Percentiles rank a stretch among this genome's conserved stretches.
phyloP scores from a whole-genome alignment of 2,888 invertebrate genomes.

The Xestia rhomboidea region DNA sequence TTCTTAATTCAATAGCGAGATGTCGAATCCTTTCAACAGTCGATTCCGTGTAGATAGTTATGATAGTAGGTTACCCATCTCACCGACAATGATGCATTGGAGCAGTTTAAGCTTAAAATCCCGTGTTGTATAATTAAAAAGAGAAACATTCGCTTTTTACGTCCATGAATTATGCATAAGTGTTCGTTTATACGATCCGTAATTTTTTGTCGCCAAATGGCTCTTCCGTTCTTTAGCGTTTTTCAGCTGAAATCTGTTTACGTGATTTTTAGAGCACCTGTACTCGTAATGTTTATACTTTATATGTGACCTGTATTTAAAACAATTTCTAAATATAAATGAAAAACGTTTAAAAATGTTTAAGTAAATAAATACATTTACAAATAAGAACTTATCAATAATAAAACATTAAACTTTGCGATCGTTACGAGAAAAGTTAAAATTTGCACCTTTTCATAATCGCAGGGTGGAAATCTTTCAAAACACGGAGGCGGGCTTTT shows the following conservation, averaged over 20 bases:
- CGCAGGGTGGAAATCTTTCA: constrained; percentile 98
- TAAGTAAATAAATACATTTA: neutral
- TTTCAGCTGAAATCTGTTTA: constrained; percentile 74
- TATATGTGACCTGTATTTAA: constrained; percentile 51
- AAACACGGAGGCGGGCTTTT: constrained; percentile 99
- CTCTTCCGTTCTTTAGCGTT: constrained; percentile 78
- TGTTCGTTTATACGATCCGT: constrained; percentile 88
- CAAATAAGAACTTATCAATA: neutral
- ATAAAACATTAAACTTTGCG: constrained; percentile 14
- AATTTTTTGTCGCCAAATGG: constrained; percentile 86
- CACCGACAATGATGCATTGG: constrained; percentile 78
- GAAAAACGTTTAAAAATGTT: neutral
- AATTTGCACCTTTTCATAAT: constrained; percentile 23
- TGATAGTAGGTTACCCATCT: constrained; percentile 40
- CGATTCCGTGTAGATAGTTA: constrained; percentile 1
- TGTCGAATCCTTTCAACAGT: constrained; percentile 1
- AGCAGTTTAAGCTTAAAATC: constrained; percentile 86
- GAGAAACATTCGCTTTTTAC: constrained; percentile 89
- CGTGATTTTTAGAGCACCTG: constrained; percentile 64
- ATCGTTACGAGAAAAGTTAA: constrained; percentile 3
- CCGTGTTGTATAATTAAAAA: constrained; percentile 90
- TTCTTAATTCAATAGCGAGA: constrained; percentile 31
- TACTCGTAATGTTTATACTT: constrained; percentile 64
- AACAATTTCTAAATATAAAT: neutral
- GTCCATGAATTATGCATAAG: constrained; percentile 90